A percentile compares a stretch with the other conserved stretches of the same genome.
Conservation (phyloP, 2,113 vertebrate species). For the Malurus alboscapulatus region DNA sequence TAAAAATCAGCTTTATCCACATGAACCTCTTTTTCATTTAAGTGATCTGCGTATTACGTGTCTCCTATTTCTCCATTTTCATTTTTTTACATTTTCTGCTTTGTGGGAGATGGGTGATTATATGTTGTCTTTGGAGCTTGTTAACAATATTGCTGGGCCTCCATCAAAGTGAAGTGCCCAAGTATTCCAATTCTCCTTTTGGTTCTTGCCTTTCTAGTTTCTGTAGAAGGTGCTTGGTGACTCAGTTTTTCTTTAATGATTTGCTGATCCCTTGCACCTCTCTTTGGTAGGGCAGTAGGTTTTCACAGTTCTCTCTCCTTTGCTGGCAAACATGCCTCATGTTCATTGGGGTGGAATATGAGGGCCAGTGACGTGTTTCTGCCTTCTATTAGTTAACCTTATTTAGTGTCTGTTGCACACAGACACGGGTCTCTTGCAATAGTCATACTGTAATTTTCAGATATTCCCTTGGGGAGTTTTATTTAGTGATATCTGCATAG, state of each 20-base stretch:
- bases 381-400: not conserved
- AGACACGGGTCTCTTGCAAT: not conserved
- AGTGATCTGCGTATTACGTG: not conserved
- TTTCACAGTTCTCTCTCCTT: not conserved
- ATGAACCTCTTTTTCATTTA: not conserved
- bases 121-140: not conserved
- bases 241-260: conserved; percentile 50
- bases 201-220: conserved; percentile 9
- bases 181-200: conserved; percentile 1
- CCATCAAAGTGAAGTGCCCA: not conserved
- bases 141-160: not conserved
- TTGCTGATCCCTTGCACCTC: not conserved
- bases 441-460: not conserved
- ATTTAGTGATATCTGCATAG: not conserved
- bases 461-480: not conserved
- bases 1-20: not conserved
- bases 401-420: not conserved
- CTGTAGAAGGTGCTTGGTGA: conserved; percentile 36
- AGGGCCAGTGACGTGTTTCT: not conserved
- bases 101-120: not conserved
- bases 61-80: not conserved
- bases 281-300: not conserved
- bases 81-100: not conserved
- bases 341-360: not conserved
- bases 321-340: not conserved